Evolutionary conservation across 92 coral and sea anemone genomes (phyloP), one percentile per base, ranked within the genome.

Genomic region (Phenganax stokvisi): DNA sequence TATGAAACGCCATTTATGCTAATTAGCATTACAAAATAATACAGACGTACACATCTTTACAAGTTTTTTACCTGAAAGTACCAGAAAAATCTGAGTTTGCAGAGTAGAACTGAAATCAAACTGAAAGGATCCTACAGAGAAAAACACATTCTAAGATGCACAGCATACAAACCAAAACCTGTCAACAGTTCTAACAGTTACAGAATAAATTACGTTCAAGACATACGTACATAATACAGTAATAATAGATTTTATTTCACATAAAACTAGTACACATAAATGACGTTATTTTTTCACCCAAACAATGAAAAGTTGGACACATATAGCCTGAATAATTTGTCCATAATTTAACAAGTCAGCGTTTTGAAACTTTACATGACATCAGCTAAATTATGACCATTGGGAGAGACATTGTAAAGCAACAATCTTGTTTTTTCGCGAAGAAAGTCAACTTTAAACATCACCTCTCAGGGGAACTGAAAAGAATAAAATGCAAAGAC

Each of bases 241-340:
- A 61, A 61, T 15, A 17, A 17, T 17, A 13, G 67, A 61, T 61
- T 61, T 61, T 61, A 61, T 61, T 61, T 12, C 67, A 6, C 70
- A 64, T 64, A 64, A 64, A 64, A 64, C 37, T 37, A 64, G 12
- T 64, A 64, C 70, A 64, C 37, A 44, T 17, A 64, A 20, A 59
- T 59, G 70, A 64, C 30, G 70, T 64, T 17, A 64, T 64, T 64
- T 64, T 59, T 64, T 12, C 31, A 17, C 31, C 37, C 37, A n/a
- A 4, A 9, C 3, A 6, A 20, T 20, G 37, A 64, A n/a, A 64
- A 12, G 70, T 31, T 64, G 37, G 12, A 7, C 12, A 6, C 11
- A 20, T 62, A 62, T 64, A 28, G 37, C 12, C 70, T 28, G 37
- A 11, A n/a, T 20, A 64, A 17, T 7, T 44, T 64, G 70, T 64